Conservation (phyloP, 35 echinoderm and acorn worm genomes). For the Antedon bifida region DNA sequence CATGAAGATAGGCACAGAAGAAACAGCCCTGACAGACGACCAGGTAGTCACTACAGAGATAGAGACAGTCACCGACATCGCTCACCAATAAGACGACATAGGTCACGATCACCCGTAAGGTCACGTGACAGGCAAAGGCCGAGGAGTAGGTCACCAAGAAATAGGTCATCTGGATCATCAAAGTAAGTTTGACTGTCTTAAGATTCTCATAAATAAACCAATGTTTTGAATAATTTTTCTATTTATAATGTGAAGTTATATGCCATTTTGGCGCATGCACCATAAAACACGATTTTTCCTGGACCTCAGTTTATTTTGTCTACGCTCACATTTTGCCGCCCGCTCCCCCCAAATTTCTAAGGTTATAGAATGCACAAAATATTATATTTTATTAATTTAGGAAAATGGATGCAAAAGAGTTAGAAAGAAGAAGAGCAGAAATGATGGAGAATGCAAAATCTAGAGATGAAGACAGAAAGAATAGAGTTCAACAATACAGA, state of each 20-base stretch:
- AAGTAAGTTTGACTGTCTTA: too few relatives aligned
- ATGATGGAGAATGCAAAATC: conserved; percentile 90
- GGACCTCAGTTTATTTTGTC: too few relatives aligned
- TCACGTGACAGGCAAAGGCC: background rate
- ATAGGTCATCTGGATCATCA: conserved; percentile 23
- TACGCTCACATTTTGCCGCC: too few relatives aligned
- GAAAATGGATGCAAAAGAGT: conserved; percentile 64
- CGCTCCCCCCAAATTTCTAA: too few relatives aligned
- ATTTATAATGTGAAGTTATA: too few relatives aligned
- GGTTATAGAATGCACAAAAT: too few relatives aligned
- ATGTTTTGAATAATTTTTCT: too few relatives aligned
- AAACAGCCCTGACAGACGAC: background rate
- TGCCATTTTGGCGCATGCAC: too few relatives aligned
- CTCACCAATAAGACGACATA: background rate
- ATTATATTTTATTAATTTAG: too few relatives aligned
- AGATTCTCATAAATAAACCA: too few relatives aligned
- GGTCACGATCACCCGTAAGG: background rate
- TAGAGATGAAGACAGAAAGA: conserved; percentile 71
- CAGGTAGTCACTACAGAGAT: conserved; percentile 9
- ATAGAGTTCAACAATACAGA: conserved; percentile 49
- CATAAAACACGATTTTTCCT: too few relatives aligned
- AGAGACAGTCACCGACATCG: background rate
- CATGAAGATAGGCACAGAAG: conserved; percentile 27
- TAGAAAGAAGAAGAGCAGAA: conserved; percentile 60
- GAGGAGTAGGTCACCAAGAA: conserved; percentile 20